Conservation (phyloP, 2,888 invertebrate species). For the Punctoribates punctum region DNA sequence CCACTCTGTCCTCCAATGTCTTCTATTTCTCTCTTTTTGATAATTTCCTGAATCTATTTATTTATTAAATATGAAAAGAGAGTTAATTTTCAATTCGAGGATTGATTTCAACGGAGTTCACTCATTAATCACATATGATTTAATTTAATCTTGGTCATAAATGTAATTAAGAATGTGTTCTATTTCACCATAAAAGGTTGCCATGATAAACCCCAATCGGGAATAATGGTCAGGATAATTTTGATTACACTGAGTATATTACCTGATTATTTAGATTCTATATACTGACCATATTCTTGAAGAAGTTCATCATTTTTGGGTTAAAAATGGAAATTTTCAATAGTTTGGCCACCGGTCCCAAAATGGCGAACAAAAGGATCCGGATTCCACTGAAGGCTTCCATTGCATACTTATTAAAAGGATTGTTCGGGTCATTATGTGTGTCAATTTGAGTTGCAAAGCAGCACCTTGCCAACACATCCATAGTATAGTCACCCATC, state of each 20-base stretch:
- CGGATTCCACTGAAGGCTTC: conserved; percentile 34
- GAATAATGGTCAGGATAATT: no score
- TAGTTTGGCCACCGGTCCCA: no score
- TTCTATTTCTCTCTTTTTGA: conserved; percentile 55
- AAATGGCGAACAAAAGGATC: conserved; percentile 48
- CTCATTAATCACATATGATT: no score
- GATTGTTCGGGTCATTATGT: conserved; percentile 51
- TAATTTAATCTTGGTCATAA: conserved; percentile 49
- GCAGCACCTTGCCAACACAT: conserved; percentile 62
- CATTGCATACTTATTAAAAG: conserved; percentile 43
- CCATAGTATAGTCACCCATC: conserved; percentile 61
- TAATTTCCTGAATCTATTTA: conserved; percentile 53
- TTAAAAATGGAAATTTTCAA: no score
- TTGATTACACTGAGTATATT: no score
- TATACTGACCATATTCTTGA: no score
- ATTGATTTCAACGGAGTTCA: no score
- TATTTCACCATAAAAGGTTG: no score
- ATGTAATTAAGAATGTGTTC: no score
- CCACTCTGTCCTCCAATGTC: conserved; percentile 55
- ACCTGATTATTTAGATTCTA: conserved; percentile 52
- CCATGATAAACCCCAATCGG: no score
- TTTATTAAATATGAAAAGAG: no score
- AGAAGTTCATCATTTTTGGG: no score
- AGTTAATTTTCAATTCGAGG: not conserved
- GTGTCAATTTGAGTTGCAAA: conserved; percentile 61